Evolutionary conservation across 53 echinoderm and acorn worm genomes (phyloP).

Genomic region (Mesocentrotus franciscanus): DNA sequence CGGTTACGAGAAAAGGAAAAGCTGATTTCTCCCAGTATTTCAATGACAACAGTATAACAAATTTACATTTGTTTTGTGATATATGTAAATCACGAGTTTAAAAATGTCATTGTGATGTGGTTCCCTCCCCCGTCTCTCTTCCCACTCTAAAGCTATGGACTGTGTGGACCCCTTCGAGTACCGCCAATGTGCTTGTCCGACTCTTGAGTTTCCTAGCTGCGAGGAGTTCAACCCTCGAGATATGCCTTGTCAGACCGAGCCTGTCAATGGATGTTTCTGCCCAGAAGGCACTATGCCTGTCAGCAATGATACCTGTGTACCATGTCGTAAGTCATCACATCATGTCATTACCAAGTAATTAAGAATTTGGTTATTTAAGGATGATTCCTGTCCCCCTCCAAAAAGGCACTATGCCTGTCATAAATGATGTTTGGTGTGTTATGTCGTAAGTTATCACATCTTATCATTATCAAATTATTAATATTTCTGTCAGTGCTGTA

Average conservation of each 20-base stretch:
- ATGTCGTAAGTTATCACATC: too few relatives aligned
- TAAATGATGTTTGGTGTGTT: too few relatives aligned
- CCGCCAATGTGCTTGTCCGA: slow-evolving; percentile 68
- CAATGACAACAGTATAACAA: neutral
- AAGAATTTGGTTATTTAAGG: too few relatives aligned
- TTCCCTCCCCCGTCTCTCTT: neutral
- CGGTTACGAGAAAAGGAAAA: too few relatives aligned
- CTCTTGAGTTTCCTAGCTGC: slow-evolving; percentile 50
- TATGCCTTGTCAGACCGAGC: slow-evolving; percentile 40
- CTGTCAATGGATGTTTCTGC: slow-evolving; percentile 67
- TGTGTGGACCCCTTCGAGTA: slow-evolving; percentile 61
- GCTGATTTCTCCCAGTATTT: neutral
- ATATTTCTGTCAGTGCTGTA: too few relatives aligned
- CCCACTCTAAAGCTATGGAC: slow-evolving; percentile 4
- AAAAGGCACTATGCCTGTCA: too few relatives aligned
- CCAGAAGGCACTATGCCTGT: slow-evolving; percentile 67
- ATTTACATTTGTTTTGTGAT: neutral
- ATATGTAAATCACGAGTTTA: neutral
- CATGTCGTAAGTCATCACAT: slow-evolving; percentile 63
- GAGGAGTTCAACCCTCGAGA: slow-evolving; percentile 26
- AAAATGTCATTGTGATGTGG: neutral
- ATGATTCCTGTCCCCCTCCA: too few relatives aligned
- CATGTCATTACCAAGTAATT: neutral
- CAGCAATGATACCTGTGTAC: slow-evolving; percentile 52
- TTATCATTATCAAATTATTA: too few relatives aligned